Base-by-base conservation (phyloP, 1,140 invertebrate species). In the Helicoverpa armigera region DNA sequence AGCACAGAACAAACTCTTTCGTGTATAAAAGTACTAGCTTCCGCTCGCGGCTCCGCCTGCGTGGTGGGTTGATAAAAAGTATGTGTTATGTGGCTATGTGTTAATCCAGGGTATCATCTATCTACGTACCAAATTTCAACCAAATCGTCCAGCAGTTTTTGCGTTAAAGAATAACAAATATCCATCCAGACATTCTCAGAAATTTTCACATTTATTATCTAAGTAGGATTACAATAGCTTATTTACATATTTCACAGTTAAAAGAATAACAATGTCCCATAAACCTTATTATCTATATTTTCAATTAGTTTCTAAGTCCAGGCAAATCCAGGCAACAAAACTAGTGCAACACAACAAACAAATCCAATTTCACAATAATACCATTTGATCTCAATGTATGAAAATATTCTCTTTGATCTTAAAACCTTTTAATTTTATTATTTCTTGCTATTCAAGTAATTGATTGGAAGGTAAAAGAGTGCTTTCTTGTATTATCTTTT, bases 291-390 rank as follows among this genome's bases (percentile, higher is more conserved):
- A 53, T 14, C 56, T 2, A 58, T n/a, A n/a, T 50, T 12, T 12
- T 1, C 29, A 23, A 51, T 2, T 12, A 2, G 23, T 31, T 35
- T 13, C 5, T 23, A 51, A 70, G 0, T 13, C 11, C 48, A 23
- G 2, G n/a, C 65, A 7, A 18, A 1, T 29, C 67, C 67, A 29
- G 43, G 16, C 2, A 5, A 2, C 3, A 51, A 3, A 16, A 65
- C 50, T 69, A 69, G 76, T 56, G 2, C 23, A 23, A 58, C 43
- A 79, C 51, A 81, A 69, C 81, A 87, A 67, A 61, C 81, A 88
- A 88, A 88, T 87, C 87, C 84, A 88, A 88, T 88, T 87, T 85
- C 81, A 43, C 85, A 85, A 86, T 86, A 87, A 82, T 69, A n/a
- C 70, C 50, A 85, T 86, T 86, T 87, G 83, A 80, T 81, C 80